Evolutionary conservation across 2,797 vertebrate species (phyloP), one percentile per base, ranked within the genome.

Genomic region (Alectoris magna): DNA sequence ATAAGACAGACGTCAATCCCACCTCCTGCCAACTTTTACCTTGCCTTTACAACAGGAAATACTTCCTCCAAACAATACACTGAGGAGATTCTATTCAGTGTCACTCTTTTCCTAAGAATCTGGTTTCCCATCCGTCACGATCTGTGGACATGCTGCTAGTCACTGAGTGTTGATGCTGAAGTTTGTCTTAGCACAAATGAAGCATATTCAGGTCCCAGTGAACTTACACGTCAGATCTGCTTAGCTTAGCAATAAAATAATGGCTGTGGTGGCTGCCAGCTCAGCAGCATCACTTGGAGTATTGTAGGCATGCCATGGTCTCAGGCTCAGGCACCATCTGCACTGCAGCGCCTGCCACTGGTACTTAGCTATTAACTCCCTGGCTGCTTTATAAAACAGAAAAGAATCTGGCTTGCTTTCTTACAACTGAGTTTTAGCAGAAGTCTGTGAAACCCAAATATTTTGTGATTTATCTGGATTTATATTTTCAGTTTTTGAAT

Each of bases 161-260:
- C 67, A 4, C 31, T 24, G 41, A 19, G 39, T 4, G 19, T 49
- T 88, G n/a, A 23, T 27, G 3, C 5, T 3, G 26, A 39, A 67
- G 41, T 17, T 56, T 31, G 19, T 6, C 66, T 21, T 66, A 51
- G 39, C 19, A 36, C 39, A 63, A 55, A 27, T 0, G 0, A 51
- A 64, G 44, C 15, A 15, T 64, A 77, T 43, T 34, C 46, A 59
- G 71, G 36, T 69, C 17, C 11, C 51, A n/a, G 12, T 16, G 59
- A 78, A 34, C 13, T 39, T 15, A 58, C 17, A 11, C 9, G 22
- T 19, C 41, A 31, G 46, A 31, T 9, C 27, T 70, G 68, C 75
- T 82, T 46, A 36, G 31, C 26, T 62, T 7, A 59, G n/a, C 55
- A 39, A 17, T 49, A 18, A 81, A 72, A 22, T 5, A 73, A 24